A percentile compares a stretch with the other conserved stretches of the same genome.
phyloP scores from a whole-genome alignment of 2,113 vertebrate genomes.

The Podarcis cretensis region DNA sequence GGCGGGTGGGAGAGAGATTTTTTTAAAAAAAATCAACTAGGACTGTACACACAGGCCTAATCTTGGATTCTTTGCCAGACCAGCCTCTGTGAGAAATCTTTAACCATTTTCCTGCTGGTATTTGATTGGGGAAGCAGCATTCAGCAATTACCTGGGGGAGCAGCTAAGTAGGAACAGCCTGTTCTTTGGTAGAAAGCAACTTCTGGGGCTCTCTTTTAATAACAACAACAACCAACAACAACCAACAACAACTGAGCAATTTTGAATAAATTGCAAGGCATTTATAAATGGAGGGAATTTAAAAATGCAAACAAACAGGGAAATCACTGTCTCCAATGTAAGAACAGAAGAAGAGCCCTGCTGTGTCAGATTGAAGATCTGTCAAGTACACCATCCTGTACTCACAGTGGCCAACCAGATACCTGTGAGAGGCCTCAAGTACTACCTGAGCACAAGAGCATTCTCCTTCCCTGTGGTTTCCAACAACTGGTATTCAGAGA shows the following conservation, averaged over 20 bases:
- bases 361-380: no score
- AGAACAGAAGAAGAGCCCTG: no score
- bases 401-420: no score
- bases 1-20: not conserved
- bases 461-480: no score
- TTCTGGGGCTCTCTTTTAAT: not conserved
- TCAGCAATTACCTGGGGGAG: not conserved
- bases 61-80: conserved; percentile 11
- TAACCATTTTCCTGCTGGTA: conserved; percentile 12
- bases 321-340: no score
- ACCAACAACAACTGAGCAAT: not conserved
- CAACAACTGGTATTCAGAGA: no score
- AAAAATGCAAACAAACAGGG: not conserved
- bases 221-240: not conserved
- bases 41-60: not conserved
- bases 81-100: conserved; percentile 14
- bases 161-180: not conserved
- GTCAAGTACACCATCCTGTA: no score
- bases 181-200: not conserved
- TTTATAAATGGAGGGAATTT: not conserved
- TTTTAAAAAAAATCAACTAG: not conserved
- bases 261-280: not conserved
- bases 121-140: not conserved
- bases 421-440: no score
- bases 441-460: no score